Evolutionary conservation across 1,140 invertebrate species (phyloP).

Genomic region (Drosophila sturtevanti): DNA sequence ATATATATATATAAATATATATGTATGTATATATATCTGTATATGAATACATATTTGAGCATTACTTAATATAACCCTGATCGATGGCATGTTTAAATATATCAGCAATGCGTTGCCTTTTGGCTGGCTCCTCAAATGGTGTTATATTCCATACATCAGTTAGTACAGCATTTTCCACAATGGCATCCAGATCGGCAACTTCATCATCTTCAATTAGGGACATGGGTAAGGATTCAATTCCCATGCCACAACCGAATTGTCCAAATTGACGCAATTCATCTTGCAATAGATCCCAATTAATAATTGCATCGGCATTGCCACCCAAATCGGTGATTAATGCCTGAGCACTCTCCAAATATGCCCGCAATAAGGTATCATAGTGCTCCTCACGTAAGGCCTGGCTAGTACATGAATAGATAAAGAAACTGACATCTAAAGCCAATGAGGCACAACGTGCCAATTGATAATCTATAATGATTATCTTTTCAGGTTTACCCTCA

Average conservation of each 20-base stretch:
- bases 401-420: conserved; percentile 86
- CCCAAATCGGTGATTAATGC: conserved; percentile 85
- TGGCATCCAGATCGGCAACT: conserved; percentile 85
- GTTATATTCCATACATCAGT: conserved; percentile 84
- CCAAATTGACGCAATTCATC: conserved; percentile 86
- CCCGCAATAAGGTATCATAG: conserved; percentile 85
- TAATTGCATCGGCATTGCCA: conserved; percentile 85
- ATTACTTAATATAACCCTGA: conserved; percentile 84
- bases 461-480: conserved; percentile 89
- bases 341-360: conserved; percentile 85
- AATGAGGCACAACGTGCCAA: conserved; percentile 85
- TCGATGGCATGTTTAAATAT: conserved; percentile 87
- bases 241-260: conserved; percentile 85
- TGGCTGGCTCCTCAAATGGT: conserved; percentile 84
- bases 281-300: conserved; percentile 84
- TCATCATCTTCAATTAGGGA: conserved; percentile 85
- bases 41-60: not conserved
- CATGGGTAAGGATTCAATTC: conserved; percentile 86
- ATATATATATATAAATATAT: not conserved
- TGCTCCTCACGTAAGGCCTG: conserved; percentile 84
- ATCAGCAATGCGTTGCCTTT: conserved; percentile 85
- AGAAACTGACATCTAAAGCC: conserved; percentile 86
- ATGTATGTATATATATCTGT: not conserved
- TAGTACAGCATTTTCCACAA: conserved; percentile 84
- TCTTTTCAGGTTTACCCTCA: conserved; percentile 81